Evolutionary conservation across 2,113 vertebrate species (phyloP), one percentile per base, ranked within the genome.

Genomic region (Xyliphius kryptos): DNA sequence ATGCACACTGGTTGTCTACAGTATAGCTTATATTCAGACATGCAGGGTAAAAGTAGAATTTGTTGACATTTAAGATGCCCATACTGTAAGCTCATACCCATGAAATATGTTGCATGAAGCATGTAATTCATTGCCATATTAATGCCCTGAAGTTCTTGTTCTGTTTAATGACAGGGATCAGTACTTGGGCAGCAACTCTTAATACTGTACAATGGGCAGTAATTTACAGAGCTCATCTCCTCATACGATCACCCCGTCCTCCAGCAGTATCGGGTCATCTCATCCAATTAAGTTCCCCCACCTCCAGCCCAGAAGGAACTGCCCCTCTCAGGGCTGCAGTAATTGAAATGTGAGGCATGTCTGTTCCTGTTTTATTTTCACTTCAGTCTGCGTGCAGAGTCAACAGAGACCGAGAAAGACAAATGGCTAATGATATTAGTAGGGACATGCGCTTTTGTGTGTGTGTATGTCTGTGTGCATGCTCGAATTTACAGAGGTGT

Each of bases 341-440:
- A 84, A 85, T 86, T 84, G 82, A 85, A 86, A 82, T 80, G 73
- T 48, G 26, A 76, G 63, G 67, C 57, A 57, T 73, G 75, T 79
- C 79, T 74, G 61, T 52, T 76, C 66, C 36, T 72, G 50, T 67
- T 76, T 66, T 77, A 70, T 76, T 77, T 76, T 78, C 76, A 75
- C 71, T 77, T 79, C 73, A 73, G 67, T 71, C 57, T 71, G 74
- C 69, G n/a, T n/a, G n/a, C n/a, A 73, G 32, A 74, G 74, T 68
- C 67, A 77, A 75, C 56, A 63, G 67, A 78, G 71, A 68, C 48
- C 0, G 46, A 57, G 70, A 70, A 59, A 61, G 77, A 61, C 4
- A 73, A 81, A 66, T 77, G 76, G 66, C 55, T 41, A 63, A 48
- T 44, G 8, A 64, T 37, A 41, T 54, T 63, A 57, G 37, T 21